These are phyloP conservation scores for Amphipyra berbera DNA, from an alignment of 2,888 invertebrate species.

Conservation along the genomic window DNA sequence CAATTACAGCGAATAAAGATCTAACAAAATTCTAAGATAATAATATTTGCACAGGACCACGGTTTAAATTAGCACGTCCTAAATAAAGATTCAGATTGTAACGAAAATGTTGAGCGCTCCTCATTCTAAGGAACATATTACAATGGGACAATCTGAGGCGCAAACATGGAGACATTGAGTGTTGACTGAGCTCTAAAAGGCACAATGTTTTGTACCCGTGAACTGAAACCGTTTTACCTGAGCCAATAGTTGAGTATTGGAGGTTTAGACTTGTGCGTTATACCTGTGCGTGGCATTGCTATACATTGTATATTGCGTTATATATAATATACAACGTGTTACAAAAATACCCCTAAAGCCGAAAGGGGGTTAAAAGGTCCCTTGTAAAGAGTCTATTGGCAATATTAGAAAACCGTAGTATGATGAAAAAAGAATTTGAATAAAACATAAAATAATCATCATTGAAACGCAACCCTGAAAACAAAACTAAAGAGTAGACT, in stretches of 20 bases:
- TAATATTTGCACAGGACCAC: conserved; percentile 55
- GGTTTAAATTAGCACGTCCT: conserved; percentile 59
- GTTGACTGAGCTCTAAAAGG: conserved; percentile 74
- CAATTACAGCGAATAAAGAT: conserved; percentile 45
- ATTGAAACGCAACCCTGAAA: too few relatives aligned
- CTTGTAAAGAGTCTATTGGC: too few relatives aligned
- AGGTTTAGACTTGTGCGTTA: not conserved
- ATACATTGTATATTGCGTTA: conserved; percentile 23
- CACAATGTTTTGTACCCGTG: conserved; percentile 71
- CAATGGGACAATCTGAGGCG: conserved; percentile 57
- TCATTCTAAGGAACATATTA: conserved; percentile 45
- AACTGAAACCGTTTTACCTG: conserved; percentile 73
- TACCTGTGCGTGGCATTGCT: not conserved
- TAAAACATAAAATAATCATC: too few relatives aligned
- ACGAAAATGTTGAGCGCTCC: conserved; percentile 66
- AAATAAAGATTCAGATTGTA: conserved; percentile 61
- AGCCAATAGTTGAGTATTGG: conserved; percentile 67
- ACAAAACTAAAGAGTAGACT: too few relatives aligned
- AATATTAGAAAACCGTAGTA: too few relatives aligned
- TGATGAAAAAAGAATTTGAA: too few relatives aligned
- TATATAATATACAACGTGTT: too few relatives aligned
- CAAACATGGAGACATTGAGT: conserved; percentile 59
- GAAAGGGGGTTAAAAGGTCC: too few relatives aligned
- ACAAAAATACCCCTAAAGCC: too few relatives aligned
- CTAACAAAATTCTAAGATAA: conserved; percentile 44